These are phyloP conservation scores for Scaptomyza reducta DNA, from an alignment of 2,888 invertebrate species.

Conservation along the genomic window DNA sequence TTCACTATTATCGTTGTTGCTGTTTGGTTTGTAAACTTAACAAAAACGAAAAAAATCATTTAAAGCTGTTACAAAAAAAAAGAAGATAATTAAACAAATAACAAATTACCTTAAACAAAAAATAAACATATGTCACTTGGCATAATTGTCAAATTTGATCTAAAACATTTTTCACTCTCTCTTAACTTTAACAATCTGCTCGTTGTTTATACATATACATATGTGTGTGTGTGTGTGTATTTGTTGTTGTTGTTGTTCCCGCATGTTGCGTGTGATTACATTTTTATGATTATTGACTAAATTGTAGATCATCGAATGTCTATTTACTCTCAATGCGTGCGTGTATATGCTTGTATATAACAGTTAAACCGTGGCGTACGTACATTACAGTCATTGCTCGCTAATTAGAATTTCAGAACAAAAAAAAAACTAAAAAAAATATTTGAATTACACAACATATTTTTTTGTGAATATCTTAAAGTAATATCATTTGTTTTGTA, in stretches of 20 bases:
- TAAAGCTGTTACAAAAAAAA: conserved; percentile 26
- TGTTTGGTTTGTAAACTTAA: conserved; percentile 50
- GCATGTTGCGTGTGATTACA: conserved; percentile 32
- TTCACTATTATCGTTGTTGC: conserved; percentile 22
- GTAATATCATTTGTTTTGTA: conserved; percentile 2
- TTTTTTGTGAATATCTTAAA: not conserved
- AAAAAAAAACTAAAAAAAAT: not conserved
- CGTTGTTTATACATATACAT: conserved; percentile 29
- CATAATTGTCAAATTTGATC: conserved; percentile 33
- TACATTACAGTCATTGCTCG: conserved; percentile 12
- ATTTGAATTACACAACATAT: not conserved
- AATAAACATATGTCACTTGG: conserved; percentile 21
- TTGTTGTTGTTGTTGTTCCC: conserved; percentile 7
- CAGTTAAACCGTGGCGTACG: conserved; percentile 21
- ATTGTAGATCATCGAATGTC: conserved; percentile 77
- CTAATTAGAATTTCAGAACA: not conserved
- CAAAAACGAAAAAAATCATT: conserved; percentile 46
- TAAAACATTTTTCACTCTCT: conserved; percentile 28
- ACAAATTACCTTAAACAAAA: conserved; percentile 17
- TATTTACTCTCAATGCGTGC: conserved; percentile 51
- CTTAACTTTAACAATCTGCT: conserved; percentile 32
- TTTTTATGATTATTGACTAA: conserved; percentile 71
- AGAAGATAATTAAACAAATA: conserved; percentile 20
- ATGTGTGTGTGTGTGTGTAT: conserved; percentile 17
- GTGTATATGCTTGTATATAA: conserved; percentile 5